A percentile compares a stretch with the other conserved stretches of the same genome.
Evolutionary conservation across 2,797 vertebrate genomes (phyloP).

Genomic region (Lateolabrax maculatus): DNA sequence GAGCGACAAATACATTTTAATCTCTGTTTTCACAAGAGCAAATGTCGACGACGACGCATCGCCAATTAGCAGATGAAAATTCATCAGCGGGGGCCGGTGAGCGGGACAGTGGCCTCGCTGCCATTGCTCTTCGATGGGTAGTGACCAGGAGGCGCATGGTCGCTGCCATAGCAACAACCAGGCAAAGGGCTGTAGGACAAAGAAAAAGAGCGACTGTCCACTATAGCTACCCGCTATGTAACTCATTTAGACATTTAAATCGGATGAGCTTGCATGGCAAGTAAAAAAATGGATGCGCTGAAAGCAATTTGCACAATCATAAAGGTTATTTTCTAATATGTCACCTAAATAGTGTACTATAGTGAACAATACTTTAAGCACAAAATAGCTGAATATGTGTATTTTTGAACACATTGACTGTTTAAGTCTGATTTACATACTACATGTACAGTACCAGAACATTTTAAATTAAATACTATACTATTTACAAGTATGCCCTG

Average conservation of each 20-base stretch:
- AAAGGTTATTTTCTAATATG: neutral
- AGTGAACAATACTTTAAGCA: neutral
- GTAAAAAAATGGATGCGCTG: neutral
- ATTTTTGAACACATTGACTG: neutral
- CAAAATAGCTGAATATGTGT: neutral
- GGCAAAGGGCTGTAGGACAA: conserved; percentile 82
- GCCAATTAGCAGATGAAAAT: conserved; percentile 75
- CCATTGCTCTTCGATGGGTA: conserved; percentile 87
- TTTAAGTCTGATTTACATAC: neutral
- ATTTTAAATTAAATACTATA: neutral
- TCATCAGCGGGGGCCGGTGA: conserved; percentile 63
- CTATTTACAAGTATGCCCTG: neutral
- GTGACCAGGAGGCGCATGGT: conserved; percentile 90
- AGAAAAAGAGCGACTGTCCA: conserved; percentile 8
- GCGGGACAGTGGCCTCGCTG: conserved; percentile 79
- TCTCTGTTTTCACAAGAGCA: conserved; percentile 65
- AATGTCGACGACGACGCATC: conserved; percentile 38
- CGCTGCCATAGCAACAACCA: conserved; percentile 81
- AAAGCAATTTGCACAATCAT: neutral
- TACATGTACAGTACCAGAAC: neutral
- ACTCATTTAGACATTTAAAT: conserved; percentile 76
- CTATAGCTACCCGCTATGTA: too few relatives aligned
- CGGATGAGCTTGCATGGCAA: neutral
- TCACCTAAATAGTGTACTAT: neutral
- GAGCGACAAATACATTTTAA: conserved; percentile 64